A percentile compares a stretch with the other conserved stretches of the same genome.
These are phyloP conservation scores for Lordiphosa stackelbergi DNA, from an alignment of 1,140 invertebrate genomes.

Conservation along the genomic window DNA sequence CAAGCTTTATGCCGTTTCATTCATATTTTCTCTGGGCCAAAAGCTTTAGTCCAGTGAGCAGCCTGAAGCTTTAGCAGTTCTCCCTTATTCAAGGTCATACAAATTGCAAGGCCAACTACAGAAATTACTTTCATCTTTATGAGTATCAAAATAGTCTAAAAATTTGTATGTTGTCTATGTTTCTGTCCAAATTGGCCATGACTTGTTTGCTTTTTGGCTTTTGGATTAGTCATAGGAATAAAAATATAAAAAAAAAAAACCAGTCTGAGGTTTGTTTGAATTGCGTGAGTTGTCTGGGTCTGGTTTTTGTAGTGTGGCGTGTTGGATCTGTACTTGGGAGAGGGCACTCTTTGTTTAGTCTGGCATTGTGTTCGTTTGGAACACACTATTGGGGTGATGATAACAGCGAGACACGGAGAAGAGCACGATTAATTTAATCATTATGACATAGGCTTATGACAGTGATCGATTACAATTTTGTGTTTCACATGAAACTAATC, in stretches of 20 bases:
- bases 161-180: not conserved
- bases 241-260: not conserved
- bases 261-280: slow-evolving; percentile 1
- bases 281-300: slow-evolving; percentile 1
- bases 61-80: slow-evolving; percentile 17
- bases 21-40: slow-evolving; percentile 4
- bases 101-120: not conserved
- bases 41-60: slow-evolving; percentile 14
- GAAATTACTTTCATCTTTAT: not conserved
- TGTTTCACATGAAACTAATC: too few species aligned
- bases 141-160: slow-evolving; percentile 10
- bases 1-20: slow-evolving; percentile 27
- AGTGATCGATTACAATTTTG: not conserved
- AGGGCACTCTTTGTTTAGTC: slow-evolving; percentile 12
- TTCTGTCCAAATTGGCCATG: slow-evolving; percentile 11
- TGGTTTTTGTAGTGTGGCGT: slow-evolving; percentile 8
- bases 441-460: slow-evolving; percentile 18
- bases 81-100: too few species aligned
- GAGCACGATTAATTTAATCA: slow-evolving; percentile 39
- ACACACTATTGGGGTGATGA: not conserved
- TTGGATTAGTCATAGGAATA: too few species aligned
- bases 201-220: slow-evolving; percentile 6
- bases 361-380: not conserved
- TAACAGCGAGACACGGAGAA: not conserved
- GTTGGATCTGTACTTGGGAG: not conserved